Percentiles rank a stretch among this genome's conserved stretches.
Evolutionary conservation across 2,797 vertebrate species (phyloP).

Genomic region (Eulemur mongoz): DNA sequence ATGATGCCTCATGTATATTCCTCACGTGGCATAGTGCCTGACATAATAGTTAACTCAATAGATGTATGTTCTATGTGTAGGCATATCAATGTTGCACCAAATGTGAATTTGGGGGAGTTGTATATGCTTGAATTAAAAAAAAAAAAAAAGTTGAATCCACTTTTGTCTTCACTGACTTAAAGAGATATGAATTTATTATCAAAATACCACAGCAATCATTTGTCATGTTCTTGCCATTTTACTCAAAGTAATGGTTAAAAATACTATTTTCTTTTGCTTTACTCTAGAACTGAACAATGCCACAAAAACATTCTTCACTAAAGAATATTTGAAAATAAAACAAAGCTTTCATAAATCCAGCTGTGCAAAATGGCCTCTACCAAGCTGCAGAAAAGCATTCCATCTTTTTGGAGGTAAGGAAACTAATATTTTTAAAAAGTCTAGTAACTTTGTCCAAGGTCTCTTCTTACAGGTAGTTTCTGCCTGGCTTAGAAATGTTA

Average conservation of each 20-base stretch:
- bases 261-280: slow-evolving; percentile 56
- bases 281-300: slow-evolving; percentile 87
- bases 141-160: slow-evolving; percentile 8
- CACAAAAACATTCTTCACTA: slow-evolving; percentile 85
- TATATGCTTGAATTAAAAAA: slow-evolving; percentile 32
- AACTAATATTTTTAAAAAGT: neutral
- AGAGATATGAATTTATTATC: slow-evolving; percentile 42
- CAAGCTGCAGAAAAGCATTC: slow-evolving; percentile 86
- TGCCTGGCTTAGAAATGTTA: neutral
- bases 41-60: neutral
- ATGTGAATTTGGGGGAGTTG: neutral
- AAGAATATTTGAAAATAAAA: slow-evolving; percentile 88
- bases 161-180: slow-evolving; percentile 28
- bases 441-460: neutral
- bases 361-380: slow-evolving; percentile 87
- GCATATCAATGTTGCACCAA: neutral
- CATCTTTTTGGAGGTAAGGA: slow-evolving; percentile 88
- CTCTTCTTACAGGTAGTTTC: neutral
- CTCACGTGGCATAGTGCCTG: neutral
- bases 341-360: slow-evolving; percentile 88
- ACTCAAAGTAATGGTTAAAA: slow-evolving; percentile 44
- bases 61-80: neutral
- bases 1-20: neutral
- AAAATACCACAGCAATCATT: neutral
- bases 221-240: slow-evolving; percentile 23